Evolutionary conservation across 64 coral and sea anemone species (phyloP).

Genomic region (Hydrozoanthus tunicans): DNA sequence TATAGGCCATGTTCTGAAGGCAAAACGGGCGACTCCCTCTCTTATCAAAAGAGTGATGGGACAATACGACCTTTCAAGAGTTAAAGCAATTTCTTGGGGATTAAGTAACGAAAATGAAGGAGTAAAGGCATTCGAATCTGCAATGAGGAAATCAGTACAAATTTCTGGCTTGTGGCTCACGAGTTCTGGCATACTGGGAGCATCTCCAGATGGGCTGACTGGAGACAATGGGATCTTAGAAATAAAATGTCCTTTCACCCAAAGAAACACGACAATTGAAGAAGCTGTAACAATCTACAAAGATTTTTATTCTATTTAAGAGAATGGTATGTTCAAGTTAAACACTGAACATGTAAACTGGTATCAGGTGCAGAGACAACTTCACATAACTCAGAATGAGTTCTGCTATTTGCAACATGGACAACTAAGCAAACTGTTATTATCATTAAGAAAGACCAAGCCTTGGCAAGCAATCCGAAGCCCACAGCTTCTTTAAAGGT

Average conservation of each 20-base stretch:
- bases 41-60: slow-evolving; percentile 63
- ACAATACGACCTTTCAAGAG: slow-evolving; percentile 67
- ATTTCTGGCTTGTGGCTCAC: no score
- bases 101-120: background rate
- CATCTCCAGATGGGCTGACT: no score
- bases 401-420: slow-evolving; percentile 12
- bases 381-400: background rate
- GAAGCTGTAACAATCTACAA: background rate
- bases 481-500: no score
- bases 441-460: background rate
- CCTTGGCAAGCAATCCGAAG: background rate
- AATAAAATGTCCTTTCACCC: background rate
- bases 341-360: background rate
- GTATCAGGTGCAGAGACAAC: slow-evolving; percentile 13
- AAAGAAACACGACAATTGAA: background rate
- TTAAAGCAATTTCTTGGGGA: slow-evolving; percentile 55
- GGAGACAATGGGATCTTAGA: no score
- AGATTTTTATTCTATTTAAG: background rate
- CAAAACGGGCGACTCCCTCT: slow-evolving; percentile 54
- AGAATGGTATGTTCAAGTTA: background rate
- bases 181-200: no score
- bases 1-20: slow-evolving; percentile 27
- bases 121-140: no score
- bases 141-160: no score
- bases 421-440: background rate